These are phyloP conservation scores for Cephalopterus ornatus DNA, from an alignment of 2,113 vertebrate species.

Conservation along the genomic window DNA sequence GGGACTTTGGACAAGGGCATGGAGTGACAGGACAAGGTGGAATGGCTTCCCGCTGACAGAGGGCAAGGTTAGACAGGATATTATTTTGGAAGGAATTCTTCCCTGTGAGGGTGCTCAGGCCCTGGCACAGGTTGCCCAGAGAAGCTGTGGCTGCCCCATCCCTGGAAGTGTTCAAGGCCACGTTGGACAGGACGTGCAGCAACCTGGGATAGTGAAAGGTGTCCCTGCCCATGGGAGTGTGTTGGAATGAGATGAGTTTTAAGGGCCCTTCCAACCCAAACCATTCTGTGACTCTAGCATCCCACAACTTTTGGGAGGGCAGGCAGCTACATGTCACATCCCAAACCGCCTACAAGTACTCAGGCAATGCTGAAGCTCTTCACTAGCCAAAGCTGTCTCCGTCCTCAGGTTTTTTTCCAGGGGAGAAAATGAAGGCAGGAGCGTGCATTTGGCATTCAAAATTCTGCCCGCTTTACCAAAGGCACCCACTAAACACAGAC, in stretches of 20 bases:
- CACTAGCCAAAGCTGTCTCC: not conserved
- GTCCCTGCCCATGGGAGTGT: not conserved
- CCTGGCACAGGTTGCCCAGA: not conserved
- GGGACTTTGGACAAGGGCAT: not conserved
- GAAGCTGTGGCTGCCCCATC: not conserved
- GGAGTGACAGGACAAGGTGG: not conserved
- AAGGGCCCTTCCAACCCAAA: not conserved
- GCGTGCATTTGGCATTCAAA: not conserved
- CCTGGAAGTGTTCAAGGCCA: not conserved
- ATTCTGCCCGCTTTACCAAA: not conserved
- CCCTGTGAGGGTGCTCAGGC: not conserved
- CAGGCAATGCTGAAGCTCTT: not conserved
- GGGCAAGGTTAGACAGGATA: not conserved
- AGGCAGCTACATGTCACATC: not conserved
- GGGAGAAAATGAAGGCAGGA: not conserved
- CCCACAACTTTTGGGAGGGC: rapidly evolving
- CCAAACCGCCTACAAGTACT: rapidly evolving
- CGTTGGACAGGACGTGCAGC: rapidly evolving
- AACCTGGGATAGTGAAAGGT: not conserved
- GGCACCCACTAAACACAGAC: not conserved
- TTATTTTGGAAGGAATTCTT: not conserved
- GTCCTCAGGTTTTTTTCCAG: not conserved
- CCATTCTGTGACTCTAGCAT: not conserved
- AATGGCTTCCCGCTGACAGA: not conserved
- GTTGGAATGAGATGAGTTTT: not conserved